Conservation (phyloP, 2,888 invertebrate species). For the Xanthostigma xanthostigma region DNA sequence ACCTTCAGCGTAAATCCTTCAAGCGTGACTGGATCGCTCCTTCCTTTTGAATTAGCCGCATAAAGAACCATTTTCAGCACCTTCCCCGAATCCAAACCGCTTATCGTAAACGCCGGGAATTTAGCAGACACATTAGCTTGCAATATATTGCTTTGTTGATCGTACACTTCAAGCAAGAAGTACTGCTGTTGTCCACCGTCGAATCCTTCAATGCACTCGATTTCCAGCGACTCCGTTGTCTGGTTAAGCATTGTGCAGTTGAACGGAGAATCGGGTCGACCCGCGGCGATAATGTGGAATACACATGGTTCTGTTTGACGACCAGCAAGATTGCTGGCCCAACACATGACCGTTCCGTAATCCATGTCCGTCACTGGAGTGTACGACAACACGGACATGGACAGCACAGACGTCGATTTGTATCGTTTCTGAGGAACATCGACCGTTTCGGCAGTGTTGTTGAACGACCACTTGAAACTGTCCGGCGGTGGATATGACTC, state of each 20-base stretch:
- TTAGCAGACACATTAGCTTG: slow-evolving; percentile 55
- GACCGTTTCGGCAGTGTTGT: slow-evolving; percentile 70
- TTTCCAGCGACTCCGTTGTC: slow-evolving; percentile 61
- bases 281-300: slow-evolving; percentile 59
- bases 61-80: slow-evolving; percentile 65
- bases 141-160: slow-evolving; percentile 44
- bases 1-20: slow-evolving; percentile 61
- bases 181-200: slow-evolving; percentile 64
- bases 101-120: slow-evolving; percentile 59
- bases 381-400: slow-evolving; percentile 55
- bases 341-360: slow-evolving; percentile 61
- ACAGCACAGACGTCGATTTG: slow-evolving; percentile 32
- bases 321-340: slow-evolving; percentile 58
- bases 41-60: slow-evolving; percentile 69
- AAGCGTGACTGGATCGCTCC: slow-evolving; percentile 53
- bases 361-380: slow-evolving; percentile 60
- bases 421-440: slow-evolving; percentile 59
- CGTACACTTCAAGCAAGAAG: slow-evolving; percentile 59
- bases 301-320: slow-evolving; percentile 58
- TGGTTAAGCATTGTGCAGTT: slow-evolving; percentile 65
- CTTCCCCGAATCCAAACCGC: slow-evolving; percentile 63
- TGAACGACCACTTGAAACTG: slow-evolving; percentile 77
- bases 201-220: slow-evolving; percentile 57
- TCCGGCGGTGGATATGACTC: slow-evolving; percentile 73
- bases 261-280: slow-evolving; percentile 60